Percentiles rank a stretch among this genome's conserved stretches.
phyloP scores from a whole-genome alignment of 2,113 vertebrate species.

The Crotalus horridus region DNA sequence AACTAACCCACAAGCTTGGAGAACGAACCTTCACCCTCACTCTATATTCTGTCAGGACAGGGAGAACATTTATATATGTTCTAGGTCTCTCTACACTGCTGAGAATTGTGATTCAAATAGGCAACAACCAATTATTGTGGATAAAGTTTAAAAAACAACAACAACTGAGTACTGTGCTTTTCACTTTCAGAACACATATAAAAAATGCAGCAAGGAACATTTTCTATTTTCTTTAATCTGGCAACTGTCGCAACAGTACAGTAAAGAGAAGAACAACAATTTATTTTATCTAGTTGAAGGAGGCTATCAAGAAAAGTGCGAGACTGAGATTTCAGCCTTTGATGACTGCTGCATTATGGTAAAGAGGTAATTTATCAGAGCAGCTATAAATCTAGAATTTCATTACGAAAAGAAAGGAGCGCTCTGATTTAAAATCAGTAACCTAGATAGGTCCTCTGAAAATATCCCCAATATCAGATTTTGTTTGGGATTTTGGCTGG shows the following conservation, averaged over 20 bases:
- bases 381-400: slow-evolving; percentile 22
- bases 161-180: neutral
- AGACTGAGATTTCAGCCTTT: slow-evolving; percentile 15
- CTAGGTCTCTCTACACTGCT: neutral
- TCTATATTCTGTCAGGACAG: neutral
- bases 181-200: neutral
- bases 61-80: neutral
- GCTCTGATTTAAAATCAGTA: slow-evolving; percentile 19
- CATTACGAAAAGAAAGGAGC: slow-evolving; percentile 21
- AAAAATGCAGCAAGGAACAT: neutral
- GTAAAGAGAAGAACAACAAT: slow-evolving; percentile 15
- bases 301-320: neutral
- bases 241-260: neutral
- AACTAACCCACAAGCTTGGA: no score
- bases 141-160: neutral
- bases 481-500: neutral
- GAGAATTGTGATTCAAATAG: neutral
- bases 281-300: slow-evolving; percentile 30
- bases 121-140: neutral
- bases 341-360: slow-evolving; percentile 32
- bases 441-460: neutral
- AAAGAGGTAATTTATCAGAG: slow-evolving; percentile 28
- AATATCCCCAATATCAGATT: neutral
- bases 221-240: neutral
- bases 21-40: no score